Base-by-base conservation (phyloP, 2,113 vertebrate species). In the Pogona vitticeps region DNA sequence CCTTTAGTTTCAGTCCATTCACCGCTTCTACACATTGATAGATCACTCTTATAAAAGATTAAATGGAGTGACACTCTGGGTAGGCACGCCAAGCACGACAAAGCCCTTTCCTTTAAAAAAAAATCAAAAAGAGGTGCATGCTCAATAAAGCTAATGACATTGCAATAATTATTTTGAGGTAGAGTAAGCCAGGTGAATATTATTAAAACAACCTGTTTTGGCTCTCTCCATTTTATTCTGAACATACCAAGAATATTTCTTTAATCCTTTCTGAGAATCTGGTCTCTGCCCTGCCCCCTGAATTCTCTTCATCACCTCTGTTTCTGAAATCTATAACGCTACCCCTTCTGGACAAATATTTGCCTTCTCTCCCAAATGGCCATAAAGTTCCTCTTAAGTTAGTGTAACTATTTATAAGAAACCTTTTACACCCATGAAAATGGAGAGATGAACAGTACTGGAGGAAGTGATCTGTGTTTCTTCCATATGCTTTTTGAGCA, bases 331-430 rank as follows among this genome's bases (percentile, higher is more conserved):
- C 15, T n/a, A 38, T 65, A 86, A 81, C 28, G 58, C 46, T 86
- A 82, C 23, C 80, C 26, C 72, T 9, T 61, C 82, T 31, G 84
- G n/a, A 36, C 81, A 87, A 91, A 85, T 78, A 89, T 59, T 77
- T 13, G 1, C 28, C 3, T 8, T 80, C 71, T 88, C 31, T 88
- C 1, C 65, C 81, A 85, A 70, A 84, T 88, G 70, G 28, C 86
- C 20, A 42, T 0, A 0, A 71, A 67, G 86, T 76, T 15, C 28
- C 58, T 26, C 42, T 73, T 77, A 77, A 68, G 36, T 76, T 91
- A 91, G 71, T 82, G 81, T 9, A 88, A 80, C 23, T 80, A 46
- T 85, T 82, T 72, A 82, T 85, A 85, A 88, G 79, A 33, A 56
- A 38, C 18, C 38, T 36, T 38, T 81, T 91, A 85, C 72, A 58